Evolutionary conservation across 2,888 invertebrate genomes (phyloP), one percentile per base, ranked within the genome.

Genomic region (Rhagium mordax): DNA sequence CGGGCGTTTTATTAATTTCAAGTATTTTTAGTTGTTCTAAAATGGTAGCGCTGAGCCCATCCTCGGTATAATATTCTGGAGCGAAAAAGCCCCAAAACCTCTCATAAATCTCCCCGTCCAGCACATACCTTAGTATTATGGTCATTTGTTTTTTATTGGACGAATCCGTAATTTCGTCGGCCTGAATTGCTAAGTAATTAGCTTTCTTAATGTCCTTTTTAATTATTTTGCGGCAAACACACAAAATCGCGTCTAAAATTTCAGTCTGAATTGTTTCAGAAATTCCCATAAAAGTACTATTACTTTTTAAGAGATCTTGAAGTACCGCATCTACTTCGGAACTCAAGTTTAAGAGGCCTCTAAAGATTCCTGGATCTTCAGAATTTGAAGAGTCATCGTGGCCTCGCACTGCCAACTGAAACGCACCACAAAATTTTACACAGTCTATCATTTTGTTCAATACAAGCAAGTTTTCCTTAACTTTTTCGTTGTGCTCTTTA

Each of bases 261-360:
- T 71, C 71, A 51, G 65, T 71, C 21, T 71, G 64, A 15, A 71
- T 71, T 8, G 41, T 64, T 57, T 71, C 65, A n/a, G 71, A 55
- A 2, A 62, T 8, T 3, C 51, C 62, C 15, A 41, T 62, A 70
- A 70, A 70, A 49, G 16, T 21, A 53, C 20, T 20, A 10, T 53
- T 53, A 10, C 4, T 5, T 5, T 48, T 48, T 13, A 53, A 8
- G 51, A 62, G 70, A 1, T 49, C 62, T 61, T 70, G 62, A 62
- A 70, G 47, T 3, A 62, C 62, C 1, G 3, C 1, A 24, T 70
- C 70, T 51, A 70, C 5, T 62, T 70, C 70, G 1, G 62, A 61
- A 2, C 51, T 20, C 15, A 68, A 48, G 15, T 48, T 48, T 5
- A 48, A 3, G 3, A 48, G 7, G 3, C 48, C 48, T 16, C 48